Percentiles rank a stretch among this genome's conserved stretches.
These are phyloP conservation scores for Polyodon spathula DNA, from an alignment of 2,113 vertebrate genomes.

Conservation along the genomic window DNA sequence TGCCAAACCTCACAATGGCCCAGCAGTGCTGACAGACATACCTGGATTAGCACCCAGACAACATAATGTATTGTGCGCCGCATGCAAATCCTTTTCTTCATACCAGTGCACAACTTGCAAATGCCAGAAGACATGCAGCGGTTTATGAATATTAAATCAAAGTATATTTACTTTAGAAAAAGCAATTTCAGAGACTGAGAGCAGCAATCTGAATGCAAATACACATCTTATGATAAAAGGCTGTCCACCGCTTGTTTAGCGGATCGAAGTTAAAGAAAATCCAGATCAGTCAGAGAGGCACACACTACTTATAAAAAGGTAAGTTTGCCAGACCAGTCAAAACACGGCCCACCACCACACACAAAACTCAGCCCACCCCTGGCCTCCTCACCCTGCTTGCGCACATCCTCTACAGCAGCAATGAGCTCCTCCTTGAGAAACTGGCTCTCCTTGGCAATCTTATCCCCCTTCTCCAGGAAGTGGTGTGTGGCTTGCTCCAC, in stretches of 20 bases:
- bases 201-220: too few species aligned
- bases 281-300: too few species aligned
- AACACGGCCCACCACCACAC: background rate
- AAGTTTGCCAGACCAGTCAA: too few species aligned
- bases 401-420: constrained; percentile 94
- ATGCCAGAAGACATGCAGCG: background rate
- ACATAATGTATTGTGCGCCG: constrained; percentile 14
- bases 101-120: background rate
- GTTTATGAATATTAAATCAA: background rate
- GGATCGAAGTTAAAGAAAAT: too few species aligned
- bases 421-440: constrained; percentile 93
- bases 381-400: constrained; percentile 79
- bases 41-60: constrained; percentile 12
- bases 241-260: too few species aligned
- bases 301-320: too few species aligned
- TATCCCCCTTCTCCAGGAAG: constrained; percentile 95
- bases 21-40: constrained; percentile 9
- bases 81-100: constrained; percentile 10
- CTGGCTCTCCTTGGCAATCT: constrained; percentile 95
- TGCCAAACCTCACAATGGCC: constrained; percentile 15
- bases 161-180: too few species aligned
- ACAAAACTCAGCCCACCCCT: background rate
- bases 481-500: constrained; percentile 96
- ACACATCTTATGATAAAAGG: too few species aligned
- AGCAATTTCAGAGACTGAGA: too few species aligned